These are phyloP conservation scores for Hycleus cichorii DNA, from an alignment of 1,140 invertebrate species.

Conservation along the genomic window DNA sequence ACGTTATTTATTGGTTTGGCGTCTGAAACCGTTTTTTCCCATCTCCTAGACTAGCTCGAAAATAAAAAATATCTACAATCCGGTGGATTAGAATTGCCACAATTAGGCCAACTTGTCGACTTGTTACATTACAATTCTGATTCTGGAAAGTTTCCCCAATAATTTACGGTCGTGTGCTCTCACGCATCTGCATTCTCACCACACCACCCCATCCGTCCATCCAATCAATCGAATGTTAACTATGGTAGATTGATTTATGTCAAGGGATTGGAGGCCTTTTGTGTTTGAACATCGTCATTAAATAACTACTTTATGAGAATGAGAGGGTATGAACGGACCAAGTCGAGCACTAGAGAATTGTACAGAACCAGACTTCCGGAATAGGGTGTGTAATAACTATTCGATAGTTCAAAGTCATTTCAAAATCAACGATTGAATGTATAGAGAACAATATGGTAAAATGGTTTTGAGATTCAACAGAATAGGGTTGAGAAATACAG, in stretches of 20 bases:
- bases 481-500: no score
- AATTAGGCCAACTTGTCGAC: slow-evolving; percentile 14
- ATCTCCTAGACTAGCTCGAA: no score
- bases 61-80: not conserved
- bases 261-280: slow-evolving; percentile 8
- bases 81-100: slow-evolving; percentile 6
- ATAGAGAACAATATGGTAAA: no score
- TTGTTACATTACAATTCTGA: not conserved
- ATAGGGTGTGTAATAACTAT: no score
- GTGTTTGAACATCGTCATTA: slow-evolving; percentile 17
- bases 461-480: no score
- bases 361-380: no score
- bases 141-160: slow-evolving; percentile 14
- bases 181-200: slow-evolving; percentile 18
- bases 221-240: slow-evolving; percentile 17
- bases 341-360: no score
- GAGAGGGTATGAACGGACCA: no score
- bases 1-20: slow-evolving; percentile 3
- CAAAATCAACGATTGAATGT: no score
- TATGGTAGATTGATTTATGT: slow-evolving; percentile 14
- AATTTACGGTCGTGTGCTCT: slow-evolving; percentile 17
- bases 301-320: slow-evolving; percentile 1
- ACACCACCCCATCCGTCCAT: slow-evolving; percentile 2
- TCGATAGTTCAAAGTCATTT: no score
- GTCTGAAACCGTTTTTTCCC: no score